A percentile compares a stretch with the other conserved stretches of the same genome.
Evolutionary conservation across 2,113 vertebrate species (phyloP).

Genomic region (Cinclus mexicanus): DNA sequence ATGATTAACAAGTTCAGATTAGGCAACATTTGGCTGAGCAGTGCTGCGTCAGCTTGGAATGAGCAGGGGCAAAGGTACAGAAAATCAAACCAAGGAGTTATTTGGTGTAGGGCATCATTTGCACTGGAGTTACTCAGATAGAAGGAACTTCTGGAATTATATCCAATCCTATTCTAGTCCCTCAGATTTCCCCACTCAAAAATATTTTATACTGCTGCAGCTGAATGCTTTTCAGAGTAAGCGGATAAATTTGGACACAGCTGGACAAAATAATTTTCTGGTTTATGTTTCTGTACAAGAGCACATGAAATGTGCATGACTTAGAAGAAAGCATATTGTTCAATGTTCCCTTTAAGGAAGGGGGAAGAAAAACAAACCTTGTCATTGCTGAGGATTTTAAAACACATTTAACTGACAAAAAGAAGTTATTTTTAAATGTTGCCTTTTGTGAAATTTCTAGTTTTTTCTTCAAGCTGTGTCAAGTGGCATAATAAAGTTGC

Average conservation of each 20-base stretch:
- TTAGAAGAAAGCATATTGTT: not conserved
- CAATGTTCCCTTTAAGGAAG: not conserved
- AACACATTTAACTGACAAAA: slow-evolving; percentile 38
- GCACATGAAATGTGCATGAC: not conserved
- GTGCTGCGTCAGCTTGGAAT: not conserved
- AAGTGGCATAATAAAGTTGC: slow-evolving; percentile 63
- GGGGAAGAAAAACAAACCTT: not conserved
- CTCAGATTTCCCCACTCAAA: not conserved
- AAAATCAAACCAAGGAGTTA: not conserved
- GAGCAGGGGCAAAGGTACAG: not conserved
- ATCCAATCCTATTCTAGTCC: not conserved
- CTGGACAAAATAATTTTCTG: not conserved
- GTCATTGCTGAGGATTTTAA: not conserved
- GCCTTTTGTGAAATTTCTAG: slow-evolving; percentile 37
- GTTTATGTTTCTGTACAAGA: not conserved
- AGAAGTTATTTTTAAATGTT: slow-evolving; percentile 47
- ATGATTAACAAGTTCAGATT: not conserved
- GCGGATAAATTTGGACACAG: not conserved
- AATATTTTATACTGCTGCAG: not conserved
- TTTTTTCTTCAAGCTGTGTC: slow-evolving; percentile 53
- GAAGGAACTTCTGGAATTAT: not conserved
- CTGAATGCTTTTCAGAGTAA: not conserved
- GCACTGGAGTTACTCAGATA: not conserved
- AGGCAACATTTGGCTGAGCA: not conserved
- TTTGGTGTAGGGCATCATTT: not conserved